Percentiles rank a stretch among this genome's conserved stretches.
Conservation (phyloP, 1,140 invertebrate genomes). For the Kradibia gibbosae region DNA sequence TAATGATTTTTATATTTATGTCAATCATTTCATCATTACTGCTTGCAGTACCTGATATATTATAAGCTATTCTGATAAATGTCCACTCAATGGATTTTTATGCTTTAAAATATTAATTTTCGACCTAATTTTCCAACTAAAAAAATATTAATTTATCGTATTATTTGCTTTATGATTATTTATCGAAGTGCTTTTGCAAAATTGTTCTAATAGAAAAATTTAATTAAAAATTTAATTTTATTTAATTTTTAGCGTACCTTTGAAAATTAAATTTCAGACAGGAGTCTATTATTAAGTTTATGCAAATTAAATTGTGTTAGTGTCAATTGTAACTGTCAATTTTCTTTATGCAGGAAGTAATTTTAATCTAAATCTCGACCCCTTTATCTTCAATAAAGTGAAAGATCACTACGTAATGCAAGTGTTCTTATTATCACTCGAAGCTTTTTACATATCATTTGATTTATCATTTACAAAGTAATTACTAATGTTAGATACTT, state of each 20-base stretch:
- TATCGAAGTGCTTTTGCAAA: too few relatives aligned
- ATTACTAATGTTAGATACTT: neutral
- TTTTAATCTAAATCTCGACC: constrained; percentile 40
- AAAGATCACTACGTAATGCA: constrained; percentile 40
- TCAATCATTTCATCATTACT: too few relatives aligned
- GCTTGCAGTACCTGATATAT: too few relatives aligned
- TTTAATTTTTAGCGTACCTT: neutral
- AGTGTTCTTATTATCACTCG: constrained; percentile 27
- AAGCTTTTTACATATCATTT: constrained; percentile 20
- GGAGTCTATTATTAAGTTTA: constrained; percentile 9
- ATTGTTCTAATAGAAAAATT: neutral
- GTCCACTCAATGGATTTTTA: too few relatives aligned
- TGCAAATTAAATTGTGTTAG: constrained; percentile 37
- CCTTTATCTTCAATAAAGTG: constrained; percentile 39
- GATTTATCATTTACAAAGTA: neutral
- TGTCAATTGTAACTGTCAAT: constrained; percentile 31
- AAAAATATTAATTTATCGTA: too few relatives aligned
- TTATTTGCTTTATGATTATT: too few relatives aligned
- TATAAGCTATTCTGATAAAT: too few relatives aligned
- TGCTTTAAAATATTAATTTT: too few relatives aligned
- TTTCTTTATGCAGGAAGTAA: constrained; percentile 41
- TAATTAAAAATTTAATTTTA: neutral
- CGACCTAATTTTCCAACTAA: too few relatives aligned
- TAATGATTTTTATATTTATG: too few relatives aligned
- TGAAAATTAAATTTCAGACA: neutral